A percentile compares a stretch with the other conserved stretches of the same genome.
These are phyloP conservation scores for Pterostichus niger DNA, from an alignment of 2,888 invertebrate species.

Conservation along the genomic window DNA sequence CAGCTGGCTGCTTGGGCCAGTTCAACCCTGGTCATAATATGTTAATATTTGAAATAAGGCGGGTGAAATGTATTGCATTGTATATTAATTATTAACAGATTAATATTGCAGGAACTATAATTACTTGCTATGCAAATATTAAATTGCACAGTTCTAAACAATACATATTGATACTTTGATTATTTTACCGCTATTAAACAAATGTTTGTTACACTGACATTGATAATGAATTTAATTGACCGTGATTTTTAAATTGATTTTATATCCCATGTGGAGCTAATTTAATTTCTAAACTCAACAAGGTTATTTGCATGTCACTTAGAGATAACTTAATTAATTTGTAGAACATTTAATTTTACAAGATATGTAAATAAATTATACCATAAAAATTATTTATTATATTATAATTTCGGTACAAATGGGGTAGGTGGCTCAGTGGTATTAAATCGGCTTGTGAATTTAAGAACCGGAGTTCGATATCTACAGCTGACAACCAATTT, in stretches of 20 bases:
- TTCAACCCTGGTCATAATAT: neutral
- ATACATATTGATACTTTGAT: neutral
- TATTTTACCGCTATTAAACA: neutral
- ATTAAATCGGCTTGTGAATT: no score
- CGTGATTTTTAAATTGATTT: slow-evolving; percentile 52
- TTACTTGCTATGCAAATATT: neutral
- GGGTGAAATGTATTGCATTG: neutral
- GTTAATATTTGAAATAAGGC: neutral
- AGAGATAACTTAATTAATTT: slow-evolving; percentile 13
- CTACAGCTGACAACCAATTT: no score
- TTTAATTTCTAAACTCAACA: slow-evolving; percentile 33
- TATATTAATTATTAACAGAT: neutral
- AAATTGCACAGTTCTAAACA: neutral
- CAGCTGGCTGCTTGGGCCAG: no score
- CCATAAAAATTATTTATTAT: neutral
- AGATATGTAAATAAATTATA: neutral
- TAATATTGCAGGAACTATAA: neutral
- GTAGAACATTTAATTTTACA: neutral
- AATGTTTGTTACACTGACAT: slow-evolving; percentile 35
- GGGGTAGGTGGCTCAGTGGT: no score
- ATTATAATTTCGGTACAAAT: no score
- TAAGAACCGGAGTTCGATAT: no score
- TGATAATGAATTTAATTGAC: slow-evolving; percentile 53
- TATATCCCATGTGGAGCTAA: neutral
- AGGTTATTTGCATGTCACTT: slow-evolving; percentile 2